Conservation (phyloP, 2,888 invertebrate species). For the Crematogaster levior region DNA sequence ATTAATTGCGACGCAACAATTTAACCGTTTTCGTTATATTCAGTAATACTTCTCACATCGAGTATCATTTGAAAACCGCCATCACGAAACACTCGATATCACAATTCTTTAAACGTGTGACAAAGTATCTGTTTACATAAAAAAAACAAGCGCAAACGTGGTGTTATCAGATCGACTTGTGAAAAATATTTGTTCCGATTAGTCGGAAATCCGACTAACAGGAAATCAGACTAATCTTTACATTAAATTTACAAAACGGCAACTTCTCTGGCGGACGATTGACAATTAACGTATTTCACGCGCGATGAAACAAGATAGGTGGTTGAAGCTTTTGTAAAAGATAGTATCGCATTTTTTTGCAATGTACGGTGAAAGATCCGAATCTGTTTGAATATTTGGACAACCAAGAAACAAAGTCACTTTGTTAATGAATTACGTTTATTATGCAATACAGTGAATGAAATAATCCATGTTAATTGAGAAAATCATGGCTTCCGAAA, state of each 20-base stretch:
- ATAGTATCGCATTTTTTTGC: slow-evolving; percentile 10
- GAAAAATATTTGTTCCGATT: slow-evolving; percentile 67
- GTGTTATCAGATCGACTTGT: slow-evolving; percentile 36
- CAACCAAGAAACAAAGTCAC: slow-evolving; percentile 57
- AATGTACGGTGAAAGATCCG: slow-evolving; percentile 63
- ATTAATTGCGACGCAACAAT: neutral
- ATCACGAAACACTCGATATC: neutral
- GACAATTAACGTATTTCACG: slow-evolving; percentile 68
- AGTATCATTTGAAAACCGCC: neutral
- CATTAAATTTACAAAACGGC: slow-evolving; percentile 64
- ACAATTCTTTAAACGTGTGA: slow-evolving; percentile 20
- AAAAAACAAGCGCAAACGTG: neutral
- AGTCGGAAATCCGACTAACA: slow-evolving; percentile 65
- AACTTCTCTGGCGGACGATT: slow-evolving; percentile 51
- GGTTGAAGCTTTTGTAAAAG: slow-evolving; percentile 64
- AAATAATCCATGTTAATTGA: slow-evolving; percentile 71
- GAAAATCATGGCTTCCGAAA: slow-evolving; percentile 59
- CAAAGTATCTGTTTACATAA: slow-evolving; percentile 25
- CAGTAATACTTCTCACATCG: neutral
- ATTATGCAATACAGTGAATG: slow-evolving; percentile 63
- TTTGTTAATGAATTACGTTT: slow-evolving; percentile 62
- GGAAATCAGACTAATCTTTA: too few species aligned
- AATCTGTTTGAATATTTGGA: slow-evolving; percentile 64
- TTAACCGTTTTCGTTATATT: too few species aligned
- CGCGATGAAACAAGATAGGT: slow-evolving; percentile 26